These are phyloP conservation scores for Poecilus cupreus DNA, from an alignment of 2,888 invertebrate species.

Conservation along the genomic window DNA sequence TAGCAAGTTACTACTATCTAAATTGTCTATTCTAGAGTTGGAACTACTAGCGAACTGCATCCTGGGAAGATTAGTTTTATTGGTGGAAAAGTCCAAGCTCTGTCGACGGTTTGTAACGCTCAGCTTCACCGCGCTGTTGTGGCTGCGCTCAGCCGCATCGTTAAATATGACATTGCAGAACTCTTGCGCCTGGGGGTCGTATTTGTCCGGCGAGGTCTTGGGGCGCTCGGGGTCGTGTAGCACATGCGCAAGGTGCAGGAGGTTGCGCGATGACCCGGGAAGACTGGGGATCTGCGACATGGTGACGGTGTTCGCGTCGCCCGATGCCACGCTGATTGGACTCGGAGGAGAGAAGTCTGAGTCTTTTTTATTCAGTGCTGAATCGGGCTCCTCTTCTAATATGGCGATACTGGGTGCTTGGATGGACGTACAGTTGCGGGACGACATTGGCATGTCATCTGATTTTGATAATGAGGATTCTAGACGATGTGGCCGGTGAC, in stretches of 20 bases:
- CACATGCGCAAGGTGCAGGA: constrained; percentile 68
- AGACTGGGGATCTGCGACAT: constrained; percentile 64
- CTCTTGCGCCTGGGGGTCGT: constrained; percentile 69
- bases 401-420: constrained; percentile 65
- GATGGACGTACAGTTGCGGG: constrained; percentile 61
- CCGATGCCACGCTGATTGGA: constrained; percentile 65
- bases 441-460: constrained; percentile 50
- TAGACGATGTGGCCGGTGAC: constrained; percentile 52
- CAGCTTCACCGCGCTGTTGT: constrained; percentile 60
- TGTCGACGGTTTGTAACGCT: constrained; percentile 47
- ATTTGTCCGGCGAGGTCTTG: constrained; percentile 70
- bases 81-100: constrained; percentile 32
- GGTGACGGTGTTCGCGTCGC: constrained; percentile 65
- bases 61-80: constrained; percentile 35
- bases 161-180: constrained; percentile 68
- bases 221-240: constrained; percentile 69
- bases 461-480: constrained; percentile 35
- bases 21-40: constrained; percentile 47
- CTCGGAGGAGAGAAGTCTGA: constrained; percentile 62
- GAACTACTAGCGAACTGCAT: constrained; percentile 52
- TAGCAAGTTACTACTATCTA: constrained; percentile 49
- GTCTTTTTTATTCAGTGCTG: constrained; percentile 62
- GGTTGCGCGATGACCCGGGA: constrained; percentile 63
- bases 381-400: constrained; percentile 65
- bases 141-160: constrained; percentile 57